Base-by-base conservation (phyloP, 2,113 vertebrate genomes). In the Poeciliopsis prolifica region DNA sequence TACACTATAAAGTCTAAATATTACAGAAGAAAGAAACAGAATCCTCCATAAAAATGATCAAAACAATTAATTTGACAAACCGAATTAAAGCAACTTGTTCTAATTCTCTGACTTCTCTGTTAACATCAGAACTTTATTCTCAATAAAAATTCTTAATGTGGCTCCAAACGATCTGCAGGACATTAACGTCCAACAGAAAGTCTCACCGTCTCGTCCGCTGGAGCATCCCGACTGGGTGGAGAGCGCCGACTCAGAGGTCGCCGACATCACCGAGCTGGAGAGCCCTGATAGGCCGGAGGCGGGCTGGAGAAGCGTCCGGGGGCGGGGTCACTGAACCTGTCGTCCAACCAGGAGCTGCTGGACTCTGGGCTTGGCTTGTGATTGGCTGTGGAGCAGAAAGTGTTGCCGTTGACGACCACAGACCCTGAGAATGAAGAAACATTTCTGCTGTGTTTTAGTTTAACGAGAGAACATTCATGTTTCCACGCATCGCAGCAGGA, bases 211-310 rank as follows among this genome's bases (percentile, higher is more conserved):
- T 58, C 89, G 86, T 75, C 94, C 94, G 9, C 95, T 95, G 1
- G 96, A 97, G 17, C 89, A 94, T 15, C 96, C 95, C 0, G 96
- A 98, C 90, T 96, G 93, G 28, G 94, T 93, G 54, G 96, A 97
- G 1, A 96, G 93, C 31, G 95, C 93, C 0, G 96, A 97, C 82
- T 95, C 94, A 0, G 97, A 95, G 29, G 96, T 97, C 64, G 94
- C 88, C 70, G 94, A 95, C 74, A 93, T 88, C 67, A 94, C 87
- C 24, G 93, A 94, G 71, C 91, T 88, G 62, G 93, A 94, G 65
- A 94, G 87, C 28, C 92, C 89, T 0, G 94, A 95, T 4, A 93
- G 78, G 31, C 89, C 93, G 0, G 96, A 96, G 51, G 95, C 94
- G 0, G 95, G 60, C 95, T 95, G 73, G 93, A 94, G 88, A 94